A percentile compares a stretch with the other conserved stretches of the same genome.
Conservation (phyloP, 2,888 invertebrate genomes). For the Hesperia comma region DNA sequence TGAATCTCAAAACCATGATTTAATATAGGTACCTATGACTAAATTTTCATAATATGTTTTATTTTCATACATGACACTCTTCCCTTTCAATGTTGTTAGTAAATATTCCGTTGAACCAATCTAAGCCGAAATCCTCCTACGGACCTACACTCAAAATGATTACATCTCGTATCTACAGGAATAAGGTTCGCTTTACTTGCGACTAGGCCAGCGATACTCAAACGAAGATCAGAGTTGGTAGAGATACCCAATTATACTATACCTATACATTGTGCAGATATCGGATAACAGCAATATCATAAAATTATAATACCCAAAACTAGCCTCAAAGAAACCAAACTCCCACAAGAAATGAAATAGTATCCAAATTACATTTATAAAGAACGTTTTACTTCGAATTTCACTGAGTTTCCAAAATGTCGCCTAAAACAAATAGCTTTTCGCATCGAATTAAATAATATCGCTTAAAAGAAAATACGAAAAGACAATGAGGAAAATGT, state of each 20-base stretch:
- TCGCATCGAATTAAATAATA: constrained; percentile 5
- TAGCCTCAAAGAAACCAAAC: too few relatives aligned
- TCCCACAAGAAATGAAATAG: too few relatives aligned
- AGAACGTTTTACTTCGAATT: too few relatives aligned
- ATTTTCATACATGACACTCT: background rate
- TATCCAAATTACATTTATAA: too few relatives aligned
- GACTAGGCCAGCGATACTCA: background rate
- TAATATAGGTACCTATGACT: too few relatives aligned
- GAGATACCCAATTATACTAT: too few relatives aligned
- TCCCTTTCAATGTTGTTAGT: background rate
- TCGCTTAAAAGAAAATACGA: constrained; percentile 11
- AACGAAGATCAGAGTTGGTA: background rate
- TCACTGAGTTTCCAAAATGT: too few relatives aligned
- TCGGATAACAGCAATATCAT: too few relatives aligned
- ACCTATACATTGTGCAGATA: too few relatives aligned
- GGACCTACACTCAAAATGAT: constrained; percentile 3
- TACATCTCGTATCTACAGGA: background rate
- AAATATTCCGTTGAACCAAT: background rate
- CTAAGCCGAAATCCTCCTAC: background rate
- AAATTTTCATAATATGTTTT: background rate
- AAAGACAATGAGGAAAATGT: constrained; percentile 10
- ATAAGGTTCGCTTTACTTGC: background rate
- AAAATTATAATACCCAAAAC: too few relatives aligned
- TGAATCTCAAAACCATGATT: too few relatives aligned
- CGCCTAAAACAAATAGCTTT: too few relatives aligned